Evolutionary conservation across 1,140 invertebrate genomes (phyloP).

Genomic region (Cotesia chilonis): DNA sequence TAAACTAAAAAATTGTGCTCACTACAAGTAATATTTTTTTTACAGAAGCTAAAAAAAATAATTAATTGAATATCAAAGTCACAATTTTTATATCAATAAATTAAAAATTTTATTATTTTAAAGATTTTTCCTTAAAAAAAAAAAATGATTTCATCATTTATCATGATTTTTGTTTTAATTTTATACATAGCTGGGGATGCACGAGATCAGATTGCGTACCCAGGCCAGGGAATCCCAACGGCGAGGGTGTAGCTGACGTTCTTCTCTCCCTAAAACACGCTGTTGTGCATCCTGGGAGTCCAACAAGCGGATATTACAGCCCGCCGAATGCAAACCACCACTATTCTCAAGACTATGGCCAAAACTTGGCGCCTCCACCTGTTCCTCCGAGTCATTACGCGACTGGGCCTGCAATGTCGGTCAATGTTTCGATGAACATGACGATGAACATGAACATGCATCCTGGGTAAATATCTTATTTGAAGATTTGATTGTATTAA

Average conservation of each 20-base stretch:
- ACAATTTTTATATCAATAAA: not conserved
- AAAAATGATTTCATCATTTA: no score
- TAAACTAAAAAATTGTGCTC: no score
- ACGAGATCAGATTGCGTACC: conserved; percentile 59
- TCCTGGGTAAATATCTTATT: conserved; percentile 65
- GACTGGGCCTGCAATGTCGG: conserved; percentile 80
- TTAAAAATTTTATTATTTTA: not conserved
- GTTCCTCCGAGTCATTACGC: conserved; percentile 66
- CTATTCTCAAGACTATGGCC: conserved; percentile 64
- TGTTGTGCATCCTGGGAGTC: conserved; percentile 80
- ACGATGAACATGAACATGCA: conserved; percentile 86
- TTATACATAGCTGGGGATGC: conserved; percentile 57
- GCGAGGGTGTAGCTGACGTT: conserved; percentile 82
- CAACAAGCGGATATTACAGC: conserved; percentile 61
- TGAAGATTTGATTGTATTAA: not conserved
- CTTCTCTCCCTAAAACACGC: conserved; percentile 87
- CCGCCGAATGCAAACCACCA: conserved; percentile 56
- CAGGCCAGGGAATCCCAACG: conserved; percentile 55
- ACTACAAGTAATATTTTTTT: no score
- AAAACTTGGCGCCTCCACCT: conserved; percentile 55
- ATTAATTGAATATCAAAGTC: not conserved
- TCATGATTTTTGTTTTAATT: not conserved
- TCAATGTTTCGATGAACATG: conserved; percentile 98
- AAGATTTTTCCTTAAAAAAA: not conserved
- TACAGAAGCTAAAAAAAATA: no score